A percentile compares a stretch with the other conserved stretches of the same genome.
Conservation (phyloP, 2,888 invertebrate genomes). For the Cerastis rubricosa region DNA sequence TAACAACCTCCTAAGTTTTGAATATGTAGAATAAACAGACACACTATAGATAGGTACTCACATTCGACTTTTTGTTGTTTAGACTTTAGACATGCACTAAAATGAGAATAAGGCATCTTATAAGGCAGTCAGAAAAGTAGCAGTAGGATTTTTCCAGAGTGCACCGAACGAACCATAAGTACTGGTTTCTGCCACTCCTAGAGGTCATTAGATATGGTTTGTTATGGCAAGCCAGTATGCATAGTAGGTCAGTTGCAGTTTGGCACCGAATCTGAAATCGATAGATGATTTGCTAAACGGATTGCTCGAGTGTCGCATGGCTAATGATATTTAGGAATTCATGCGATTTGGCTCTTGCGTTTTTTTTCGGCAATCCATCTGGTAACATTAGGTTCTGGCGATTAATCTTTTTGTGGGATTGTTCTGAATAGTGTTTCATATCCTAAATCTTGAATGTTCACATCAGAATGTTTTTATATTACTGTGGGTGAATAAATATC, state of each 20-base stretch:
- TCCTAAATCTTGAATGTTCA: not conserved
- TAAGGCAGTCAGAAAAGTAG: not conserved
- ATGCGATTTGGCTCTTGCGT: not conserved
- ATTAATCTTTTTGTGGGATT: not conserved
- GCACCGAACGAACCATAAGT: not conserved
- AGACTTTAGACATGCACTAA: not conserved
- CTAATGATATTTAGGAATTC: constrained; percentile 25
- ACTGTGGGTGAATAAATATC: not conserved
- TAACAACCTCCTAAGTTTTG: too few relatives aligned
- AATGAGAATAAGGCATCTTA: not conserved
- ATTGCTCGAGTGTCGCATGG: constrained; percentile 2
- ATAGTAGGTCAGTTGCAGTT: constrained; percentile 12
- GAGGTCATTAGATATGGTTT: not conserved
- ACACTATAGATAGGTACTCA: too few relatives aligned
- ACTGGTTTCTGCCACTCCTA: not conserved
- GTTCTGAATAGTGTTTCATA: not conserved
- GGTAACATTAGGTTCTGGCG: not conserved
- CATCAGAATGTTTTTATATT: not conserved
- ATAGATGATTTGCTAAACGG: constrained; percentile 41
- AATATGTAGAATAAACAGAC: too few relatives aligned
- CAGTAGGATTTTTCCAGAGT: not conserved
- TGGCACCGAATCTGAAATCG: constrained; percentile 48
- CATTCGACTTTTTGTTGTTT: too few relatives aligned
- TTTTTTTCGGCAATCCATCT: not conserved
- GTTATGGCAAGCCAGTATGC: not conserved